These are phyloP conservation scores for Hiodon alosoides DNA, from an alignment of 2,113 vertebrate genomes.

Conservation along the genomic window DNA sequence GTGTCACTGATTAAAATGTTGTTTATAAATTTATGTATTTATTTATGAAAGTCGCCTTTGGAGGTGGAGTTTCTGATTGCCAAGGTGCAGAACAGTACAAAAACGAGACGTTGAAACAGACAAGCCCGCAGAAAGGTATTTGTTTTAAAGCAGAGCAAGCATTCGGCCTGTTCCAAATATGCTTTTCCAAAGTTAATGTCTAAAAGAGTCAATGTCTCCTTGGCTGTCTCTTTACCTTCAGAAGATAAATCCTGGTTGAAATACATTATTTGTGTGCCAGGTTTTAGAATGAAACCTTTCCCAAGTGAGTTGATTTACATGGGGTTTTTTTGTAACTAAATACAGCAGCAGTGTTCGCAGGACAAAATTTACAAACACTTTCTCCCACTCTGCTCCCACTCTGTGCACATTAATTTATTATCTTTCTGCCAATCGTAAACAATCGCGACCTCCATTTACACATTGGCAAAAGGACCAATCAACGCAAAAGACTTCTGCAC, in stretches of 20 bases:
- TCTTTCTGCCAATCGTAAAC: background rate
- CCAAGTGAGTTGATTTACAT: too few relatives aligned
- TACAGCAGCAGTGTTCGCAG: background rate
- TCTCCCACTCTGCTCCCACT: background rate
- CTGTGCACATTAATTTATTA: background rate
- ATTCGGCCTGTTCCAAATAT: too few relatives aligned
- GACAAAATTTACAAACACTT: background rate
- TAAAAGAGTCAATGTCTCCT: too few relatives aligned
- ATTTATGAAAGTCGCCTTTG: background rate
- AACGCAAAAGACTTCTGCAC: slow-evolving; percentile 24
- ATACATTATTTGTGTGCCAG: too few relatives aligned
- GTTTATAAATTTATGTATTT: slow-evolving; percentile 6
- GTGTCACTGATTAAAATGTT: slow-evolving; percentile 12
- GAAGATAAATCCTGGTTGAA: too few relatives aligned
- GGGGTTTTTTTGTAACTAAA: too few relatives aligned
- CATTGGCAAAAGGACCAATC: background rate
- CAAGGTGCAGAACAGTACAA: background rate
- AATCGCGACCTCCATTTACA: background rate
- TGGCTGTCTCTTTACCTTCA: too few relatives aligned
- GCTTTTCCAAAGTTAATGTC: too few relatives aligned
- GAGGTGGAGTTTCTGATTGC: background rate
- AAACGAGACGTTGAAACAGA: background rate
- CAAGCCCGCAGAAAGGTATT: background rate
- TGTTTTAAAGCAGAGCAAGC: background rate
- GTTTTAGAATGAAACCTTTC: too few relatives aligned